Conservation (phyloP, 2,888 invertebrate genomes). For the Phyto melanocephala region DNA sequence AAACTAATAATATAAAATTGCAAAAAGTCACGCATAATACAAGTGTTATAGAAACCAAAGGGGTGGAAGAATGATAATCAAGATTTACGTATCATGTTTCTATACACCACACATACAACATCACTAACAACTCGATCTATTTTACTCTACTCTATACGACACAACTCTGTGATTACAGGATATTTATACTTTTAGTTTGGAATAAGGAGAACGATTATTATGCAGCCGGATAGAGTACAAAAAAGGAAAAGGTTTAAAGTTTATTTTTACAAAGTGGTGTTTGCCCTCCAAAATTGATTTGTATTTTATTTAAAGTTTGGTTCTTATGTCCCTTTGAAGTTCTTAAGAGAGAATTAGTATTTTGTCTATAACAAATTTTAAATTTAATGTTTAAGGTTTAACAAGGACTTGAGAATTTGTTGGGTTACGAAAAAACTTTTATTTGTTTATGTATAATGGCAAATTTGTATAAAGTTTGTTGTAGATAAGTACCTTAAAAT, state of each 20-base stretch:
- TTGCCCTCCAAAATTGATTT: background rate
- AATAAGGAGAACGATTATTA: background rate
- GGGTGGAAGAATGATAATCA: background rate
- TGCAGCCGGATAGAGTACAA: background rate
- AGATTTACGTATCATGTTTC: background rate
- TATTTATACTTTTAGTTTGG: slow-evolving; percentile 1
- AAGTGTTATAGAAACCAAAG: slow-evolving; percentile 41
- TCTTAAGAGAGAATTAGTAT: too few species aligned
- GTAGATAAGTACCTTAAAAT: slow-evolving; percentile 3
- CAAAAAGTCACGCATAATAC: slow-evolving; percentile 58
- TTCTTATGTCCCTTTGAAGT: too few species aligned
- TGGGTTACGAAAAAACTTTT: background rate
- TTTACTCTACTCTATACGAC: background rate
- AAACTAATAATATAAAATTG: slow-evolving; percentile 49
- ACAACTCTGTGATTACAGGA: background rate
- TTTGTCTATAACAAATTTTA: too few species aligned
- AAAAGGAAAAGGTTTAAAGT: slow-evolving; percentile 8
- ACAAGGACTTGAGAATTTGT: background rate
- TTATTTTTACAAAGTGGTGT: background rate
- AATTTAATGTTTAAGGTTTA: too few species aligned
- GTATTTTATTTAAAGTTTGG: background rate
- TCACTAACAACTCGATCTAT: background rate
- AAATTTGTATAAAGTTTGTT: background rate
- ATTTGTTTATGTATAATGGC: slow-evolving; percentile 3
- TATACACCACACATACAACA: background rate